Evolutionary conservation across 1,140 invertebrate genomes (phyloP).

Genomic region (Heliconius himera): DNA sequence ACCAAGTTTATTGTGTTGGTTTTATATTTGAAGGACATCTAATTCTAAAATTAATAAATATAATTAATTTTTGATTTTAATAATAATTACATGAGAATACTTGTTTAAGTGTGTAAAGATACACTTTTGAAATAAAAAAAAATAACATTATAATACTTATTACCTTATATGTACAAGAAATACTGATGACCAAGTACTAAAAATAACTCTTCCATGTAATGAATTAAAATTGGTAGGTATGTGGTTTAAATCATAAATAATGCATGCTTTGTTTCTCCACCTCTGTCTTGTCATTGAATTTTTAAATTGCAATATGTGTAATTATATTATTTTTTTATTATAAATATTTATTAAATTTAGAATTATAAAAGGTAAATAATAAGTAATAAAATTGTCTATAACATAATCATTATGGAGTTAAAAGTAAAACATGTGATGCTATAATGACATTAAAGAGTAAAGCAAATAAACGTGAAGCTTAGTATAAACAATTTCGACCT

Average conservation of each 20-base stretch:
- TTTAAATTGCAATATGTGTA: slow-evolving; percentile 1
- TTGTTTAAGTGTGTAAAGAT: neutral
- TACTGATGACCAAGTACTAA: slow-evolving; percentile 12
- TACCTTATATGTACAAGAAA: slow-evolving; percentile 6
- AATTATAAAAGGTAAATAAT: no score
- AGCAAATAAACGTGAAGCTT: slow-evolving; percentile 4
- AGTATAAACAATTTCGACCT: slow-evolving; percentile 2
- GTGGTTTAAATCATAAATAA: slow-evolving; percentile 3
- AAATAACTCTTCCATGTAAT: neutral
- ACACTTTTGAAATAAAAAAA: neutral
- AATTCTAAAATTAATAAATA: no score
- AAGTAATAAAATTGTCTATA: neutral
- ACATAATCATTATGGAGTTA: neutral
- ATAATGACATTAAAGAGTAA: neutral
- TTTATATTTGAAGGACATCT: no score
- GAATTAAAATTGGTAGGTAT: slow-evolving; percentile 14
- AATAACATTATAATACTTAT: neutral
- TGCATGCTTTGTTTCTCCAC: neutral
- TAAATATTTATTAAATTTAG: no score
- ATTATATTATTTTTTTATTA: neutral
- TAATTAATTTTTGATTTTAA: no score
- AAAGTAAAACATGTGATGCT: neutral
- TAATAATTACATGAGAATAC: no score
- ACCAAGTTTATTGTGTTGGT: no score
- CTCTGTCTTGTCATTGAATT: neutral